A percentile compares a stretch with the other conserved stretches of the same genome.
Conservation (phyloP, 2,113 vertebrate species). For the Rana temporaria region DNA sequence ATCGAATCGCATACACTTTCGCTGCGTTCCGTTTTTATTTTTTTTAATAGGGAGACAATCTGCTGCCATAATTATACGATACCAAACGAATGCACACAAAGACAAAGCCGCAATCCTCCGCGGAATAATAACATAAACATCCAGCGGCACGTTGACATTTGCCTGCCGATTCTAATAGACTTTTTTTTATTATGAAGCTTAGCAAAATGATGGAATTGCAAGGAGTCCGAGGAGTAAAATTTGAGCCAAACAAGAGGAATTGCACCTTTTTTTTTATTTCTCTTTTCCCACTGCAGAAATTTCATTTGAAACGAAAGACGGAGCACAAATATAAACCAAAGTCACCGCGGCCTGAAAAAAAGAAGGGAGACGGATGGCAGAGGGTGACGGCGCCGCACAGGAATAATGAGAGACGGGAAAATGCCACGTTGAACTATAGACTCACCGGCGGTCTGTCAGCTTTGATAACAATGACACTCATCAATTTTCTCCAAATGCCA, state of each 20-base stretch:
- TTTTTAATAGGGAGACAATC: background rate
- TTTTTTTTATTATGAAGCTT: slow-evolving; percentile 17
- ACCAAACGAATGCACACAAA: background rate
- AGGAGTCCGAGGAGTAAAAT: background rate
- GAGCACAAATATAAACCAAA: slow-evolving; percentile 59
- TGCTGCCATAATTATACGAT: slow-evolving; percentile 1
- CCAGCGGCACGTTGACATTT: slow-evolving; percentile 2
- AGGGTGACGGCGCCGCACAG: slow-evolving; percentile 59
- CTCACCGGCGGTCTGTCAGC: slow-evolving; percentile 66
- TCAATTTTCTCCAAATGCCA: slow-evolving; percentile 69
- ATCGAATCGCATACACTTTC: no score
- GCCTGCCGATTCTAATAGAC: slow-evolving; percentile 20
- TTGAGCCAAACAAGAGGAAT: slow-evolving; percentile 9
- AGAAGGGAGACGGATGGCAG: slow-evolving; percentile 64
- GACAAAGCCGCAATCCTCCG: background rate
- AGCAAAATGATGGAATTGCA: slow-evolving; percentile 8
- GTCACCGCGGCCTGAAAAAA: slow-evolving; percentile 55
- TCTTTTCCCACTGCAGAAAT: background rate
- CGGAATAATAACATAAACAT: background rate
- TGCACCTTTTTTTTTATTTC: slow-evolving; percentile 21
- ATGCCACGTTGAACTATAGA: slow-evolving; percentile 61
- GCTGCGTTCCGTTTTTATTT: no score
- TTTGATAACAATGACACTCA: slow-evolving; percentile 70
- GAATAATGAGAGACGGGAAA: slow-evolving; percentile 65
- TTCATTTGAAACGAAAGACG: slow-evolving; percentile 61